Base-by-base conservation (phyloP, 2,797 vertebrate genomes). In the Myiotriccus ornatus region DNA sequence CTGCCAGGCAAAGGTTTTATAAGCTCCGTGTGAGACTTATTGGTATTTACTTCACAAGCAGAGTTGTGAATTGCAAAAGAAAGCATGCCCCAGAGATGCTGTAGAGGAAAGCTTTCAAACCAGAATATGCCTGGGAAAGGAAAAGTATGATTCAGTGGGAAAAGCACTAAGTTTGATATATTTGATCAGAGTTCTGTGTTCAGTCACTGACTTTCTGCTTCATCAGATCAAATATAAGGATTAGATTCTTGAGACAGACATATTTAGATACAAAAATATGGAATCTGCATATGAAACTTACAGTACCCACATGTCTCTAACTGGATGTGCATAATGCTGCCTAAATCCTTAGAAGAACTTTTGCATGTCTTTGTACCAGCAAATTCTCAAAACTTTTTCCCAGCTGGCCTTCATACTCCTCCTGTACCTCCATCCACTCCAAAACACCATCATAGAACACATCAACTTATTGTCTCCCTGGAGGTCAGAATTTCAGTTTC, bases 21-120 rank as follows among this genome's bases (percentile, higher is more conserved):
- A 68, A 41, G 25, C 84, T 80, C 6, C 0, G 39, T 7, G 1
- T 87, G 75, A 93, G 89, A 90, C 64, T 77, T 93, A 89, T 22
- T 92, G 70, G 81, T 84, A 96, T 94, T 95, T 95, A 74, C 56
- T 87, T 97, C 86, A 94, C 84, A 93, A 90, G 80, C 67, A 47
- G 62, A 82, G 75, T 35, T 94, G 93, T 68, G 84, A 96, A 90
- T 89, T 95, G 70, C 77, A 94, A 95, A 95, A 94, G 68, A 93
- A 95, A 95, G 49, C 68, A 89, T 85, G 59, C 81, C 78, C 90
- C 49, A 89, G 92, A 87, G 84, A 92, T 1, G 9, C 32, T 73
- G 50, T n/a, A 69, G 59, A 87, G 83, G 64, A 91, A 93, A 88
- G 79, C 41, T 90, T 95, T 92, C 85, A 77, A 94, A 94, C 55